These are phyloP conservation scores for Globia sparganii DNA, from an alignment of 2,888 invertebrate genomes.

Conservation along the genomic window DNA sequence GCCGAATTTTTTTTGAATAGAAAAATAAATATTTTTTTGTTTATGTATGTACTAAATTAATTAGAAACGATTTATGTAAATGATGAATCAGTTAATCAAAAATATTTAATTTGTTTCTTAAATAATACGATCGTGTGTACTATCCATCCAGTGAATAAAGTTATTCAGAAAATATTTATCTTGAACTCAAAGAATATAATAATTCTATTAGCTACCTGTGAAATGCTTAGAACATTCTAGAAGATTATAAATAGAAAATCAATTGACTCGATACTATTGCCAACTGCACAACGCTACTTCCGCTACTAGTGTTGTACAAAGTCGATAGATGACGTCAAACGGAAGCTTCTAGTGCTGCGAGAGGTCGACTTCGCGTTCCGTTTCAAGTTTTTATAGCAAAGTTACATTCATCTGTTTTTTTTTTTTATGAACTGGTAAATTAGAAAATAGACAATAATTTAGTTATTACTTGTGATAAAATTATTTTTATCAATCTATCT, in stretches of 20 bases:
- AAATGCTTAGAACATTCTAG: conserved; percentile 52
- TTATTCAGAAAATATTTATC: conserved; percentile 8
- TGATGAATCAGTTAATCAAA: neutral
- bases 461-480: neutral
- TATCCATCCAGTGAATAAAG: neutral
- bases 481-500: neutral
- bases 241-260: conserved; percentile 61
- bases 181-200: neutral
- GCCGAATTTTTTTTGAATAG: neutral
- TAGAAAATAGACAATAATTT: neutral
- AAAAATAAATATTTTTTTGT: neutral
- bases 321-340: conserved; percentile 61
- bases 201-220: neutral
- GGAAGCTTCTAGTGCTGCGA: conserved; percentile 75
- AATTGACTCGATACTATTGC: conserved; percentile 62
- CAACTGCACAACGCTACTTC: conserved; percentile 66
- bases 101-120: neutral
- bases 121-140: neutral
- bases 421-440: no score
- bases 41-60: conserved; percentile 3
- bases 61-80: neutral
- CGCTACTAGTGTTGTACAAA: conserved; percentile 69
- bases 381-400: conserved; percentile 34
- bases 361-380: conserved; percentile 64
- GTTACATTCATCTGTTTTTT: neutral